Conservation (phyloP, 2,888 invertebrate genomes). For the Glomeris marginata region DNA sequence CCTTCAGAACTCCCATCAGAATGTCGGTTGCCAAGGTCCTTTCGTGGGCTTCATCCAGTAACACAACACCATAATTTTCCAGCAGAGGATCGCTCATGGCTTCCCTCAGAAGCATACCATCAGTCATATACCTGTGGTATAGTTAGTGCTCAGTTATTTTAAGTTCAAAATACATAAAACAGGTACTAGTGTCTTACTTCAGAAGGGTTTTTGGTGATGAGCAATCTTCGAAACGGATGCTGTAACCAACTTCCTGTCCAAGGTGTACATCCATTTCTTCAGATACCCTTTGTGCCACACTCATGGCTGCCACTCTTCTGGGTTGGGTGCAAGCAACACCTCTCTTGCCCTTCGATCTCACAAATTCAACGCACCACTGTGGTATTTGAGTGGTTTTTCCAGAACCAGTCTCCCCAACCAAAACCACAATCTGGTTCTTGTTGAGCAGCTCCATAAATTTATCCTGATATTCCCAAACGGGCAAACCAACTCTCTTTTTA, state of each 20-base stretch:
- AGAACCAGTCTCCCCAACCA: slow-evolving; percentile 99
- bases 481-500: slow-evolving; percentile 74
- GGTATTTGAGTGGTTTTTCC: slow-evolving; percentile 97
- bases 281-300: slow-evolving; percentile 94
- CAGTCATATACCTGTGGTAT: slow-evolving; percentile 67
- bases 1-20: slow-evolving; percentile 95
- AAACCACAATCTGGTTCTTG: slow-evolving; percentile 83
- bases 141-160: background rate
- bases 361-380: slow-evolving; percentile 79
- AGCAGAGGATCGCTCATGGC: slow-evolving; percentile 99
- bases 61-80: slow-evolving; percentile 84
- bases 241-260: slow-evolving; percentile 82
- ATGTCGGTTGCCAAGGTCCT: slow-evolving; percentile 96
- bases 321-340: slow-evolving; percentile 95
- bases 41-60: slow-evolving; percentile 98
- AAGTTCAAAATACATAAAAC: background rate
- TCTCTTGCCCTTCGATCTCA: slow-evolving; percentile 46
- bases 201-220: slow-evolving; percentile 84
- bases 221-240: slow-evolving; percentile 98
- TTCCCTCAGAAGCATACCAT: slow-evolving; percentile 98
- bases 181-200: slow-evolving; percentile 39
- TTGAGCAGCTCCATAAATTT: slow-evolving; percentile 91
- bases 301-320: slow-evolving; percentile 97
- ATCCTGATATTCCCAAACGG: slow-evolving; percentile 94
- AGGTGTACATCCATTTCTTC: slow-evolving; percentile 98